Base-by-base conservation (phyloP, 2,113 vertebrate species). In the Pelecanus crispus region DNA sequence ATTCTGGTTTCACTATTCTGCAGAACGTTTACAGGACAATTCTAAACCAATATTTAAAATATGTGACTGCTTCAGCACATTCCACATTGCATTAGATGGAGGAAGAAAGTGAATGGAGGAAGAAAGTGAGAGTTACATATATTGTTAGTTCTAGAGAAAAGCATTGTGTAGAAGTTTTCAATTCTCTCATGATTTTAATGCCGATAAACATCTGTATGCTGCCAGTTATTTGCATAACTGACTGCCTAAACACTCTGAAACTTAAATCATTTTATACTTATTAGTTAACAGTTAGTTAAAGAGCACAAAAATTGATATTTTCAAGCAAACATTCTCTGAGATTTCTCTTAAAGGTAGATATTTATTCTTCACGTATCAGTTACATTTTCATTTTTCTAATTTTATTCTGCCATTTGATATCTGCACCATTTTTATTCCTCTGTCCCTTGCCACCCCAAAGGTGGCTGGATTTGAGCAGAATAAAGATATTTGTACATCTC, bases 51-150 rank as follows among this genome's bases (percentile, higher is more conserved):
- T 42, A 13, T 70, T 31, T 49, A 80, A 72, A 88, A 40, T 20
- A 24, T 0, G 0, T 53, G 13, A 50, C 13, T 7, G 9, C 21
- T 22, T 80, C 31, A 68, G 16, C 21, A 63, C 31, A 40, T 16
- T 61, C n/a, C 38, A 25, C 20, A 17, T 17, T 44, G 19, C 26
- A 26, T 49, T 56, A 80, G 38, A 55, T 49, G 25, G 21, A 86
- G 34, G 49, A 62, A 21, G 38, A 77, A 68, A 52, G 25, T 66
- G 31, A 32, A 50, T 40, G 28, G 21, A 82, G 31, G 38, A 65
- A 21, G 32, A 80, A 68, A 52, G 28, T 65, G 31, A 29, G 31
- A 88, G 68, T 49, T 56, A 17, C 4, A 49, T 34, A 40, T 44
- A 77, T 36, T 34, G 1, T 21, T 56, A 45, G 9, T 65, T 86